Conservation (phyloP, 1,140 invertebrate species). For the Lanistes nyassanus region DNA sequence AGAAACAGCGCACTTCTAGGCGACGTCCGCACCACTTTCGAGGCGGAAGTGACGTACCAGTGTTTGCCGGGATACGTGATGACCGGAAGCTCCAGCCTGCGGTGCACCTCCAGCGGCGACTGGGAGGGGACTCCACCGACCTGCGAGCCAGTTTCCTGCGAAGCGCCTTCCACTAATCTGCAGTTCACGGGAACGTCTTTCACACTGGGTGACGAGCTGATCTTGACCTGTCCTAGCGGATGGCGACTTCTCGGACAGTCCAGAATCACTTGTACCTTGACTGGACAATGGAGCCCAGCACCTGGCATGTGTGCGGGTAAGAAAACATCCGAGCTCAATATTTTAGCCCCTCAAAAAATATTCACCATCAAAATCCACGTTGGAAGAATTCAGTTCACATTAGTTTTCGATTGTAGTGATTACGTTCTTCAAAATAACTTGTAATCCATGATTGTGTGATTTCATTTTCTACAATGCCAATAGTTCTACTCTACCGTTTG, state of each 20-base stretch:
- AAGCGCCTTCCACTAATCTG: not conserved
- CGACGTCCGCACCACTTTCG: constrained; percentile 15
- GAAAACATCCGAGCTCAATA: too few species aligned
- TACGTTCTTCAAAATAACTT: too few species aligned
- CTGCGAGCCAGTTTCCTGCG: not conserved
- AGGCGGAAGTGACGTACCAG: constrained; percentile 16
- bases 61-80: constrained; percentile 32
- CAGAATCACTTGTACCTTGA: constrained; percentile 11
- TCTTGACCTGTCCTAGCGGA: constrained; percentile 27
- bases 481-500: too few species aligned
- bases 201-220: constrained; percentile 13
- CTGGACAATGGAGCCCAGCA: constrained; percentile 29
- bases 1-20: constrained; percentile 6
- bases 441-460: too few species aligned
- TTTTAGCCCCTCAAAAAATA: too few species aligned
- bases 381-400: too few species aligned
- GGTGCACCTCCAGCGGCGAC: constrained; percentile 17
- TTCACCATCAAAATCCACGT: too few species aligned
- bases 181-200: constrained; percentile 15
- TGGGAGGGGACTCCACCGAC: constrained; percentile 6
- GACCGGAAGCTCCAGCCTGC: constrained; percentile 22
- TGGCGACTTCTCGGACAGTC: constrained; percentile 3
- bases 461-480: too few species aligned
- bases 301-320: constrained; percentile 25
- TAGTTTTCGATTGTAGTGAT: too few species aligned